These are phyloP conservation scores for Seriola aureovittata DNA, from an alignment of 2,113 vertebrate species.

Conservation along the genomic window DNA sequence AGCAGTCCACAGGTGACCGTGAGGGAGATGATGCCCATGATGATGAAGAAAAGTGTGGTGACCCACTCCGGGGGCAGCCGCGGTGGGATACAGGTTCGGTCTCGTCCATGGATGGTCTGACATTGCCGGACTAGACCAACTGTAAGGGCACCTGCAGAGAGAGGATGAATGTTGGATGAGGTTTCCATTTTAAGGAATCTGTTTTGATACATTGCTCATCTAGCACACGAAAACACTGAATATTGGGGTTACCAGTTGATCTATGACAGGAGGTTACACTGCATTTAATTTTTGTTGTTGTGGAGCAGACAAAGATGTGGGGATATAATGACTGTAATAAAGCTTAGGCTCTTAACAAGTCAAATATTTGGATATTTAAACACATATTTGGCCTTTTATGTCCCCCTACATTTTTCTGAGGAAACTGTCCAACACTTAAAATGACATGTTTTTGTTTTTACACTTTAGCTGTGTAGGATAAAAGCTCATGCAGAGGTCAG, in stretches of 20 bases:
- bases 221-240: background rate
- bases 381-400: background rate
- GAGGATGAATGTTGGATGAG: background rate
- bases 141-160: conserved; percentile 91
- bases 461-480: background rate
- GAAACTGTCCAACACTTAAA: background rate
- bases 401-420: background rate
- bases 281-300: background rate
- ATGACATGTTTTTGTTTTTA: background rate
- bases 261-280: background rate
- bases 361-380: background rate
- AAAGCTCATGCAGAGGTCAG: background rate
- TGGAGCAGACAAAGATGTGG: too few relatives aligned
- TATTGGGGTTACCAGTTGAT: background rate
- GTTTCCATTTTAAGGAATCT: background rate
- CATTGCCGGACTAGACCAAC: conserved; percentile 98
- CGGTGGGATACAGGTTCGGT: conserved; percentile 97
- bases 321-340: background rate
- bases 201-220: background rate
- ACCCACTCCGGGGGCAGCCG: conserved; percentile 98
- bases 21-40: conserved; percentile 99
- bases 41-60: conserved; percentile 98
- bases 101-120: conserved; percentile 98
- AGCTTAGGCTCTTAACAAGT: background rate
- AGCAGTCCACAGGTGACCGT: conserved; percentile 97